These are phyloP conservation scores for Drosophila rhopaloa DNA, from an alignment of 1,140 invertebrate species.

Conservation along the genomic window DNA sequence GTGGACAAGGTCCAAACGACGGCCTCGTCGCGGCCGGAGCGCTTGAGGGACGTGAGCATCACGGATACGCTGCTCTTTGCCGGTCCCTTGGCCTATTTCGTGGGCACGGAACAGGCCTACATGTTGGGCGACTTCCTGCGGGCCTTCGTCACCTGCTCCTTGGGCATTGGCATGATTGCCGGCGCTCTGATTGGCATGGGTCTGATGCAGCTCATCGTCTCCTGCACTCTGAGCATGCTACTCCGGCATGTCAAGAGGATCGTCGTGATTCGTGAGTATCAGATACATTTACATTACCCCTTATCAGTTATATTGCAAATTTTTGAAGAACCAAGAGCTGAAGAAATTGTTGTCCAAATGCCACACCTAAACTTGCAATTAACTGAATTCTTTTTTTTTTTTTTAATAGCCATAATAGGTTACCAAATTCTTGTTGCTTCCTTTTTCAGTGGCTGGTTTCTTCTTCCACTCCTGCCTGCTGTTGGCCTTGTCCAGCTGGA, in stretches of 20 bases:
- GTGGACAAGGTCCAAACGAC: conserved; percentile 76
- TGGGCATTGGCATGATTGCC: conserved; percentile 87
- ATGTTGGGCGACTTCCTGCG: conserved; percentile 88
- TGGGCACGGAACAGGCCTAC: conserved; percentile 89
- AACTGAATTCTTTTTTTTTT: too few relatives aligned
- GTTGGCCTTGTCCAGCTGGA: conserved; percentile 88
- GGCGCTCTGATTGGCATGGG: conserved; percentile 88
- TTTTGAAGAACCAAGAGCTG: too few relatives aligned
- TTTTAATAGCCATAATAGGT: too few relatives aligned
- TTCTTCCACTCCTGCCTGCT: conserved; percentile 88
- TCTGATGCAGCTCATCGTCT: conserved; percentile 87
- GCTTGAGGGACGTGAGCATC: conserved; percentile 77
- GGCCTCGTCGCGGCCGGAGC: conserved; percentile 42
- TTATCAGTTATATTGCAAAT: too few relatives aligned
- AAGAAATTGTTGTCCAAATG: too few relatives aligned
- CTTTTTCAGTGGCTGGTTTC: conserved; percentile 87
- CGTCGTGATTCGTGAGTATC: conserved; percentile 87
- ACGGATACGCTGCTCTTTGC: conserved; percentile 86
- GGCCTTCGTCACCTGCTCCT: conserved; percentile 86
- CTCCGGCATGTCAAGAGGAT: conserved; percentile 87
- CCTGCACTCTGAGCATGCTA: conserved; percentile 88
- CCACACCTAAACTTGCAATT: neutral
- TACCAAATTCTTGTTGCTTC: neutral
- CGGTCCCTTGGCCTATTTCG: conserved; percentile 88
- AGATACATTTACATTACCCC: neutral